Percentiles rank a stretch among this genome's conserved stretches.
These are phyloP conservation scores for Hydractinia echinata DNA, from an alignment of 30 jellyfish, hydroid and myxozoan species.

Conservation along the genomic window DNA sequence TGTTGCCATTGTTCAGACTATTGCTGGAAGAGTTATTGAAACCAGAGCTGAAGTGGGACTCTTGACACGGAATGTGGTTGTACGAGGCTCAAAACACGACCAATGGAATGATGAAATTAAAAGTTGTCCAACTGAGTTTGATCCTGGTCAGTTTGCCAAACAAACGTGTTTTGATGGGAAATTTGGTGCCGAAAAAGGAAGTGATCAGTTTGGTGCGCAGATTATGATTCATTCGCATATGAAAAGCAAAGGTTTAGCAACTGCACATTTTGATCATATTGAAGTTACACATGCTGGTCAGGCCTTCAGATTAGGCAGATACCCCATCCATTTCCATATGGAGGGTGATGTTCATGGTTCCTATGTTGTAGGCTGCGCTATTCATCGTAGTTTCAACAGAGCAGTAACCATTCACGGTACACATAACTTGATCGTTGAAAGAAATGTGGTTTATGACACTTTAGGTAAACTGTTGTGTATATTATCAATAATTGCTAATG, in stretches of 20 bases:
- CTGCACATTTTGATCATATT: constrained; percentile 73
- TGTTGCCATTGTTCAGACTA: constrained; percentile 61
- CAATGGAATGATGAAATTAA: constrained; percentile 49
- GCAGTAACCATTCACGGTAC: constrained; percentile 92
- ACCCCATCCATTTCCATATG: constrained; percentile 94
- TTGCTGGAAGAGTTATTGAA: constrained; percentile 68
- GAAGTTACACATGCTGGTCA: constrained; percentile 96
- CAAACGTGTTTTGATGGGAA: constrained; percentile 83
- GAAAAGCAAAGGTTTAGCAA: constrained; percentile 49
- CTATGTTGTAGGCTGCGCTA: constrained; percentile 80
- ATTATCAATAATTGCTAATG: too few species aligned
- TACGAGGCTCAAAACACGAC: constrained; percentile 69
- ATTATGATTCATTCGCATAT: constrained; percentile 78
- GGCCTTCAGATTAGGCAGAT: constrained; percentile 90
- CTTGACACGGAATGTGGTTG: constrained; percentile 79
- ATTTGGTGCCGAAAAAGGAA: constrained; percentile 86
- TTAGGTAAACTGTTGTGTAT: constrained; percentile 47
- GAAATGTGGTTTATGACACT: constrained; percentile 80
- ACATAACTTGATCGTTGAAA: constrained; percentile 72
- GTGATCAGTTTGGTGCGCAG: constrained; percentile 95
- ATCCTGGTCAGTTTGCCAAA: constrained; percentile 81
- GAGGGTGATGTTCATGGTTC: constrained; percentile 93
- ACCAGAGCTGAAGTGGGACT: constrained; percentile 95
- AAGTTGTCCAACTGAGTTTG: constrained; percentile 79
- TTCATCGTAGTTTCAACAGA: constrained; percentile 87